Evolutionary conservation across 2,888 invertebrate species (phyloP).

Genomic region (Hymenopus coronatus): DNA sequence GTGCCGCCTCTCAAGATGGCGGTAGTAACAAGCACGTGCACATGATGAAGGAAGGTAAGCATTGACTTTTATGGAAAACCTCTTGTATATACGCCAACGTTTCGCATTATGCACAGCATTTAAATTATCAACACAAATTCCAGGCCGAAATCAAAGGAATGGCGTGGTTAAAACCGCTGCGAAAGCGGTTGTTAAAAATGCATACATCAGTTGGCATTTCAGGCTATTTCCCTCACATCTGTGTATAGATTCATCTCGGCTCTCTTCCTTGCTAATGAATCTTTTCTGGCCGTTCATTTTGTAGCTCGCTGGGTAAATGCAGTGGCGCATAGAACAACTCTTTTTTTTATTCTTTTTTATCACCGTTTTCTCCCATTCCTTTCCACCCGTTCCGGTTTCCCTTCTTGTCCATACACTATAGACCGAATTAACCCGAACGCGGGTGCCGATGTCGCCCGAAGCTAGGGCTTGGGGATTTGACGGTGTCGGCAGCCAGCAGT

Average conservation of each 20-base stretch:
- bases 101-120: not conserved
- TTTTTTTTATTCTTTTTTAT: slow-evolving; percentile 20
- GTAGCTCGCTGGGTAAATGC: slow-evolving; percentile 23
- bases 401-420: slow-evolving; percentile 13
- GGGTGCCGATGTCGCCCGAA: slow-evolving; percentile 30
- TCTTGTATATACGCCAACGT: not conserved
- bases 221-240: not conserved
- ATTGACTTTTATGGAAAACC: not conserved
- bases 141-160: not conserved
- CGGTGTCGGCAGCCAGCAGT: slow-evolving; percentile 29
- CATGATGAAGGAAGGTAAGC: not conserved
- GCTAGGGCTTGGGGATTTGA: slow-evolving; percentile 29
- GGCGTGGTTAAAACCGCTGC: not conserved
- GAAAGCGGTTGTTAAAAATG: not conserved
- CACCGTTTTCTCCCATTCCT: slow-evolving; percentile 6
- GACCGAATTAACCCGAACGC: slow-evolving; percentile 31
- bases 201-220: not conserved
- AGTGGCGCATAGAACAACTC: slow-evolving; percentile 26
- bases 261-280: slow-evolving; percentile 23
- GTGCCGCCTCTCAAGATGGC: not conserved
- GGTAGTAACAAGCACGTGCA: not conserved
- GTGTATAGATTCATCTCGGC: slow-evolving; percentile 23
- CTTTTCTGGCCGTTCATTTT: slow-evolving; percentile 25
- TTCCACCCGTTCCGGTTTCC: slow-evolving; percentile 15
- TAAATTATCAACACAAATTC: not conserved